These are phyloP conservation scores for Lucilia sericata DNA, from an alignment of 1,140 invertebrate species.

Conservation along the genomic window DNA sequence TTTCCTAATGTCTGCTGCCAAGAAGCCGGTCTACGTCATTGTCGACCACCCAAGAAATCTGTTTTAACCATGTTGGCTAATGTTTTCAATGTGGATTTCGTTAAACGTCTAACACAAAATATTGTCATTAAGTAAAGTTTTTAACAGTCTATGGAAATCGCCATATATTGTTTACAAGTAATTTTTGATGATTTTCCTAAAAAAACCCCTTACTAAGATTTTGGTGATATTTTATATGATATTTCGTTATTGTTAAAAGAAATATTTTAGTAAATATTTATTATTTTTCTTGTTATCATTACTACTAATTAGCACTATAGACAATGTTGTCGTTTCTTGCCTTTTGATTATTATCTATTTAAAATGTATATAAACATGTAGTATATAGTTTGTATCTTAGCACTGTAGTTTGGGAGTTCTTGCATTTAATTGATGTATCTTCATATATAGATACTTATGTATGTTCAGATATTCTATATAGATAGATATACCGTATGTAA, in stretches of 20 bases:
- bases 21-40: conserved; percentile 76
- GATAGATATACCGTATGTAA: neutral
- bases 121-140: conserved; percentile 63
- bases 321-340: neutral
- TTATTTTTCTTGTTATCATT: neutral
- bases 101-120: conserved; percentile 64
- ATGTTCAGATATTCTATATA: neutral
- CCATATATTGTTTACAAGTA: neutral
- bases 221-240: conserved; percentile 31
- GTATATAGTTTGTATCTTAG: neutral
- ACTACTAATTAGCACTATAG: too few relatives aligned
- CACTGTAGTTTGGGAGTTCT: neutral
- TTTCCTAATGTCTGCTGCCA: conserved; percentile 82
- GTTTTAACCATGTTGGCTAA: conserved; percentile 74
- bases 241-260: neutral
- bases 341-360: neutral
- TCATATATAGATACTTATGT: neutral
- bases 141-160: neutral
- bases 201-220: neutral
- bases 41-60: conserved; percentile 77
- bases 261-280: neutral
- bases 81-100: conserved; percentile 67
- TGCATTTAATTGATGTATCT: neutral
- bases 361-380: neutral
- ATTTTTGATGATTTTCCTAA: neutral